These are phyloP conservation scores for Micronisus gabar DNA, from an alignment of 2,113 vertebrate species.

Conservation along the genomic window DNA sequence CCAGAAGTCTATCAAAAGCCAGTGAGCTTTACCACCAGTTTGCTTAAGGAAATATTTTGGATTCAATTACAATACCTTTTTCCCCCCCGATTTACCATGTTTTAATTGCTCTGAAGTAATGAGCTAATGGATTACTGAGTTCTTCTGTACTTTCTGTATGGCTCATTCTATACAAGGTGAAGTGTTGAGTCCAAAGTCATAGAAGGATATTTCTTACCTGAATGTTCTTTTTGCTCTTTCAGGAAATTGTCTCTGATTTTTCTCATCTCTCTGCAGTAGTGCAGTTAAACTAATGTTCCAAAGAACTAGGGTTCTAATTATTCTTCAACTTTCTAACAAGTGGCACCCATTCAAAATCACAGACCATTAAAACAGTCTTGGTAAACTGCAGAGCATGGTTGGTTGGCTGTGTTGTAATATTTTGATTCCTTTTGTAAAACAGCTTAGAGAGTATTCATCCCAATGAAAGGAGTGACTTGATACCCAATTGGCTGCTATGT, in stretches of 20 bases:
- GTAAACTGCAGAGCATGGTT: background rate
- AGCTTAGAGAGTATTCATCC: background rate
- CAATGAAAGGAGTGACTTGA: background rate
- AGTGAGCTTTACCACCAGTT: background rate
- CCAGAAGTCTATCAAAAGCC: background rate
- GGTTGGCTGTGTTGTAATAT: background rate
- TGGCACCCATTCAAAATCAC: background rate
- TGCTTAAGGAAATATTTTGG: background rate
- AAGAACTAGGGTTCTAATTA: background rate
- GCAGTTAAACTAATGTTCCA: background rate
- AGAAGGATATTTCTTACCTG: background rate
- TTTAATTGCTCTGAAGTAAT: background rate
- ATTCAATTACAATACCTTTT: background rate
- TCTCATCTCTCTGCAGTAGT: background rate
- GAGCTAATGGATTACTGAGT: background rate
- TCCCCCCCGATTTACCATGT: rapidly evolving
- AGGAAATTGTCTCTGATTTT: background rate
- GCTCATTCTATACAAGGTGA: background rate
- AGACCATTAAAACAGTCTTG: background rate
- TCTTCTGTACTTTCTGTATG: background rate
- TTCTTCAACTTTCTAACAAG: background rate
- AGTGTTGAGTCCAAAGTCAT: background rate
- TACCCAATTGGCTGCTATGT: background rate
- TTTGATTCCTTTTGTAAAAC: background rate
- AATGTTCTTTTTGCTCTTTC: background rate